Evolutionary conservation across 2,797 vertebrate species (phyloP), one percentile per base, ranked within the genome.

Genomic region (Acanthurus tractus): DNA sequence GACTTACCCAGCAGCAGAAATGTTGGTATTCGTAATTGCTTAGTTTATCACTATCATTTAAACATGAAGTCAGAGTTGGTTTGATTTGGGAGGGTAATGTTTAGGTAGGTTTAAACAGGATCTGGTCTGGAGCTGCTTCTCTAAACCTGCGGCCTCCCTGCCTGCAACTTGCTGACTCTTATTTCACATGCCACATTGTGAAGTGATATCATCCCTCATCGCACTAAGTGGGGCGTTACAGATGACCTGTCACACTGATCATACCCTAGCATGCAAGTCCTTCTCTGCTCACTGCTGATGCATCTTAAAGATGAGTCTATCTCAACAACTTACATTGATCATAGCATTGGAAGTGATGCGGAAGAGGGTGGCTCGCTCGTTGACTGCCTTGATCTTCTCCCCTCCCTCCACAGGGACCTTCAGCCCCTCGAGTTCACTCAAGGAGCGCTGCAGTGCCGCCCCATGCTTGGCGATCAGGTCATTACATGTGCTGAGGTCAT

Each of bases 321-420:
- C 15, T 11, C 17, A 18, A 25, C 29, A 68, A 96, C 96, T 99
- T 86, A 99, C 98, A 78, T 99, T 99, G 95, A 99, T 98, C 98
- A 99, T 99, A 96, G 98, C 98, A 98, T 99, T 99, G 84, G 98
- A 98, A 65, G 98, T 99, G 95, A 99, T 99, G 79, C 98, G 96
- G 94, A 99, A 99, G 88, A 99, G 97, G 20, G 98, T 99, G 87
- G 98, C 98, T 54, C 97, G 92, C 89, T 99, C 98, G 0, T 97
- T 99, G 72, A 98, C 97, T 0, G 94, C 97, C 88, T 99, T 99
- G 90, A 99, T 96, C 95, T 98, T 98, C 92, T 99, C 98, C 0
- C 96, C 94, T 34, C 96, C 96, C 76, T 99, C 98, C 0, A 95
- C 79, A 0, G 97, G 96, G 75, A 97, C 92, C 36, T 95, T 95